Percentiles rank a stretch among this genome's conserved stretches.
Evolutionary conservation across 35 echinoderm and acorn worm species (phyloP).

Genomic region (Ptychodera flava): DNA sequence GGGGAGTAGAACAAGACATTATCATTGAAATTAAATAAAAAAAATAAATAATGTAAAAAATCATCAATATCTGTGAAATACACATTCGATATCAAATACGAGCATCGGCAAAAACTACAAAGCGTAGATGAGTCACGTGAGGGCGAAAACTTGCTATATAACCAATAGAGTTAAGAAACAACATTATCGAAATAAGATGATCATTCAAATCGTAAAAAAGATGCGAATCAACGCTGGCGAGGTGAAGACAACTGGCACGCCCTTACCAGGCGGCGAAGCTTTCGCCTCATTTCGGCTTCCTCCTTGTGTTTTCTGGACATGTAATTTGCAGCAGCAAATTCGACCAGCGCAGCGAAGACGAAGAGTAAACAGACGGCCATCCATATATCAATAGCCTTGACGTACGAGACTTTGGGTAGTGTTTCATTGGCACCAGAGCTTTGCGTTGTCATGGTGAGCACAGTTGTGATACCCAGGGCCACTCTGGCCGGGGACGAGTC

Average conservation of each 20-base stretch:
- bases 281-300: not conserved
- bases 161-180: too few species aligned
- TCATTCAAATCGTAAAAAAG: too few species aligned
- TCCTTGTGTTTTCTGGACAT: not conserved
- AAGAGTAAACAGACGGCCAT: slow-evolving; percentile 13
- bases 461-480: slow-evolving; percentile 18
- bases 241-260: too few species aligned
- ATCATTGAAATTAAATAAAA: not conserved
- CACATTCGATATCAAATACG: too few species aligned
- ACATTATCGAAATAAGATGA: too few species aligned
- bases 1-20: too few species aligned
- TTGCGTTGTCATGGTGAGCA: slow-evolving; percentile 17
- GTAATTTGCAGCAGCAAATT: slow-evolving; percentile 9
- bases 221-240: too few species aligned
- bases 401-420: slow-evolving; percentile 16
- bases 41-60: not conserved
- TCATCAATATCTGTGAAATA: not conserved
- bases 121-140: too few species aligned
- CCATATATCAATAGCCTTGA: slow-evolving; percentile 16
- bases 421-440: slow-evolving; percentile 7
- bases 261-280: not conserved
- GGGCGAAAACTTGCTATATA: too few species aligned
- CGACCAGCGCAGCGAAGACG: slow-evolving; percentile 3
- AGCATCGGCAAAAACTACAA: too few species aligned
- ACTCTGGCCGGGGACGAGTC: slow-evolving; percentile 11